A percentile compares a stretch with the other conserved stretches of the same genome.
phyloP scores from a whole-genome alignment of 53 echinoderm and acorn worm genomes.

The Holothuria scabra region DNA sequence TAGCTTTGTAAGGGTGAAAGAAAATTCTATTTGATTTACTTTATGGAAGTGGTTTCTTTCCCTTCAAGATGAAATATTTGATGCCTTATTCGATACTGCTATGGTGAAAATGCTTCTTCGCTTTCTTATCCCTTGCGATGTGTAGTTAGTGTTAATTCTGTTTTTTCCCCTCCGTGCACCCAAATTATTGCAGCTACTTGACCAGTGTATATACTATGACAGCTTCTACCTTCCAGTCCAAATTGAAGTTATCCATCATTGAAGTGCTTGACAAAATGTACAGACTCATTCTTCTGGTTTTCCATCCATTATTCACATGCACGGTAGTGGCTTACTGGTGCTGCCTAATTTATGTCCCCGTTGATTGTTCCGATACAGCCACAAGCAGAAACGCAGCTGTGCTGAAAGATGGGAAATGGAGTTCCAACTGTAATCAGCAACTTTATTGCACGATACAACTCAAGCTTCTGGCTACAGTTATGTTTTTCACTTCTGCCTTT shows the following conservation, averaged over 20 bases:
- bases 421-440: conserved; percentile 9
- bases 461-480: not conserved
- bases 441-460: conserved; percentile 35
- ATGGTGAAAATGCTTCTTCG: no score
- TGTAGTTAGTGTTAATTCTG: no score
- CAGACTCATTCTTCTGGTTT: not conserved
- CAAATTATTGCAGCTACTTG: no score
- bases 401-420: conserved; percentile 25
- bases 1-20: no score
- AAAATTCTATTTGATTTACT: no score
- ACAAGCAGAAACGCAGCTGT: conserved; percentile 20
- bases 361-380: conserved; percentile 29
- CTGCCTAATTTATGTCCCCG: conserved; percentile 32
- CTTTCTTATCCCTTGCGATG: no score
- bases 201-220: no score
- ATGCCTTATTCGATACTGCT: no score
- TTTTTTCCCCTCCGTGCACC: no score
- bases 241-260: conserved; percentile 30
- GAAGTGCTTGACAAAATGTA: not conserved
- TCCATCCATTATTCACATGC: conserved; percentile 33
- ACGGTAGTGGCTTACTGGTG: conserved; percentile 8
- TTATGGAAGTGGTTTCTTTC: no score
- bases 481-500: conserved; percentile 6
- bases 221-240: not conserved
- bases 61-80: no score